These are phyloP conservation scores for Neodiprion lecontei DNA, from an alignment of 1,140 invertebrate genomes.

Conservation along the genomic window DNA sequence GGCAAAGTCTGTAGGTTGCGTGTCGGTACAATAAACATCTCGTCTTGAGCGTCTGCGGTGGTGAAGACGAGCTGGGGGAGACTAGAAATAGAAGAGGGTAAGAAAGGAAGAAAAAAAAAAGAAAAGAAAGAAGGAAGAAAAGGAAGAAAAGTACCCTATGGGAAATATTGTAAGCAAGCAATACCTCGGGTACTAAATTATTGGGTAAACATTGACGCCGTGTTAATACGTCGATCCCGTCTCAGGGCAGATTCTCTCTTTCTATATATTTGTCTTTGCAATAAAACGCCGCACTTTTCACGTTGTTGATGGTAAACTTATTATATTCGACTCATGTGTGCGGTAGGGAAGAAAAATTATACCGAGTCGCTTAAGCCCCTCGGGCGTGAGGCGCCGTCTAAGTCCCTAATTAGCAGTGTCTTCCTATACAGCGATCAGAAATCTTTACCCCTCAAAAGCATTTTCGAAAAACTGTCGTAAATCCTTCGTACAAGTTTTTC, in stretches of 20 bases:
- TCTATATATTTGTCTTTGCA: constrained; percentile 11
- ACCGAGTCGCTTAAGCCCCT: background rate
- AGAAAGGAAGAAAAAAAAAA: too few species aligned
- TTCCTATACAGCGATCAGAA: constrained; percentile 46
- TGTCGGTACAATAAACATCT: constrained; percentile 3
- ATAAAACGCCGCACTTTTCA: constrained; percentile 10
- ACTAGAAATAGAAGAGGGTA: too few species aligned
- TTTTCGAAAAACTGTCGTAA: constrained; percentile 51
- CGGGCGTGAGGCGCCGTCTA: constrained; percentile 45
- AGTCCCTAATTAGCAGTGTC: constrained; percentile 58
- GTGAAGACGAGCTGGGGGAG: too few species aligned
- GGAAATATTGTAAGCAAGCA: constrained; percentile 25
- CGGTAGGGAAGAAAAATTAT: background rate
- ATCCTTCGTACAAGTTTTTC: constrained; percentile 27
- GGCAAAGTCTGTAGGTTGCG: background rate
- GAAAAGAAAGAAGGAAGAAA: background rate
- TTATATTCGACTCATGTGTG: constrained; percentile 30
- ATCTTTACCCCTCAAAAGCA: background rate
- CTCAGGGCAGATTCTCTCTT: too few species aligned
- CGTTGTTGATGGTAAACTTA: constrained; percentile 22
- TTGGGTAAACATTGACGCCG: constrained; percentile 18
- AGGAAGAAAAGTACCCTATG: background rate
- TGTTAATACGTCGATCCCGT: background rate
- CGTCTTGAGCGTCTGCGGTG: background rate
- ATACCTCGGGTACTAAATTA: constrained; percentile 23